Conservation (phyloP, 2,797 vertebrate genomes). For the Hephaestus fuliginosus region DNA sequence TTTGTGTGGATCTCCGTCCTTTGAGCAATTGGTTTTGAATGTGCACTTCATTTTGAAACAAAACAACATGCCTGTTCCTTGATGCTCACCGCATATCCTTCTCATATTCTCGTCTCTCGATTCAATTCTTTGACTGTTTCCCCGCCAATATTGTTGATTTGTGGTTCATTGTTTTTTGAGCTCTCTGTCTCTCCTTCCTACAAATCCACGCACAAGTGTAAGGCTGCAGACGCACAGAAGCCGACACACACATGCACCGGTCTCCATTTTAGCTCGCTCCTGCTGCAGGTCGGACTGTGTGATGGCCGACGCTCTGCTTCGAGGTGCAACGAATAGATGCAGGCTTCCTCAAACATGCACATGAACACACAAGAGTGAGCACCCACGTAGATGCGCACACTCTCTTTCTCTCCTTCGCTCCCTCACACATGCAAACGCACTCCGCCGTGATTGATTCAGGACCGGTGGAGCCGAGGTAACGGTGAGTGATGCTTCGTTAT, state of each 20-base stretch:
- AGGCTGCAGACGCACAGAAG: constrained; percentile 34
- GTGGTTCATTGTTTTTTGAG: constrained; percentile 51
- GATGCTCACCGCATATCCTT: constrained; percentile 40
- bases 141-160: constrained; percentile 62
- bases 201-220: constrained; percentile 45
- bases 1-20: constrained; percentile 68
- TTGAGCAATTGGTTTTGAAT: constrained; percentile 66
- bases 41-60: constrained; percentile 59
- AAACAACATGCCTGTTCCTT: constrained; percentile 41
- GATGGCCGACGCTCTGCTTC: constrained; percentile 76
- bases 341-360: constrained; percentile 8
- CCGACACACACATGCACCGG: constrained; percentile 35
- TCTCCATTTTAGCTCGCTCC: constrained; percentile 79
- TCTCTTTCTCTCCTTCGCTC: constrained; percentile 1
- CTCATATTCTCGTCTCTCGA: constrained; percentile 62
- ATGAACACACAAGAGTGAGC: constrained; percentile 18
- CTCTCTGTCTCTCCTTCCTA: constrained; percentile 27
- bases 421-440: constrained; percentile 56
- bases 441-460: constrained; percentile 69
- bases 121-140: constrained; percentile 71
- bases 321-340: constrained; percentile 38
- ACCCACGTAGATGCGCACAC: background rate
- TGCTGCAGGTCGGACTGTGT: constrained; percentile 62
- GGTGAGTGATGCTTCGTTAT: constrained; percentile 76
- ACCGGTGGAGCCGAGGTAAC: constrained; percentile 54